These are phyloP conservation scores for Tetraodon nigroviridis DNA, from an alignment of 2,113 vertebrate genomes.

Conservation along the genomic window DNA sequence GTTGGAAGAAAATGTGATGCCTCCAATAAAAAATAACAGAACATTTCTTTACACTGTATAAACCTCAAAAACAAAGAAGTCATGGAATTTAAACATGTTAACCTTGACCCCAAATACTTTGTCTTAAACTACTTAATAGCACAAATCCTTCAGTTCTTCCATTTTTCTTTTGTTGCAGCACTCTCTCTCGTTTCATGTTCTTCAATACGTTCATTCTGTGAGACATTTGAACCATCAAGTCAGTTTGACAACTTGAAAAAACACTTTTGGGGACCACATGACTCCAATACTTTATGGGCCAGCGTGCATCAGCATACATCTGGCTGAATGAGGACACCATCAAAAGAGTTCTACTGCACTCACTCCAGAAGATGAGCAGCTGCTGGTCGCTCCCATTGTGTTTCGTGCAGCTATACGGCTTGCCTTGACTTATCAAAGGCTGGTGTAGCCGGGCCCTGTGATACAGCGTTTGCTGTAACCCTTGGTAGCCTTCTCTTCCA, in stretches of 20 bases:
- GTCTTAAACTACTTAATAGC: too few relatives aligned
- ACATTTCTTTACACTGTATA: too few relatives aligned
- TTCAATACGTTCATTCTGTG: not conserved
- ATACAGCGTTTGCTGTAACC: slow-evolving; percentile 49
- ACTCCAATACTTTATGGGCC: slow-evolving; percentile 1
- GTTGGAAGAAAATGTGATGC: too few relatives aligned
- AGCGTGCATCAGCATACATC: slow-evolving; percentile 9
- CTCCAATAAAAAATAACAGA: too few relatives aligned
- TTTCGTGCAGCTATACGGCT: slow-evolving; percentile 30
- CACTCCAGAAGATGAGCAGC: slow-evolving; percentile 31
- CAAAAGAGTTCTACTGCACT: not conserved
- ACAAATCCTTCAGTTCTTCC: too few relatives aligned
- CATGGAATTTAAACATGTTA: too few relatives aligned
- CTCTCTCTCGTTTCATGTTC: not conserved
- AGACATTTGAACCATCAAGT: slow-evolving; percentile 1
- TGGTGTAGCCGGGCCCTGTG: slow-evolving; percentile 33
- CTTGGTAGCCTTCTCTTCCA: slow-evolving; percentile 46
- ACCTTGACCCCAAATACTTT: too few relatives aligned
- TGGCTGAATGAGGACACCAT: slow-evolving; percentile 11
- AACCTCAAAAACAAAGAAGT: too few relatives aligned
- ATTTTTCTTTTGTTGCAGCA: too few relatives aligned
- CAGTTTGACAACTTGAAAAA: not conserved
- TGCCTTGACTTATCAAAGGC: slow-evolving; percentile 39
- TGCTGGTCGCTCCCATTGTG: slow-evolving; percentile 43
- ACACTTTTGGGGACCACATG: not conserved